A percentile compares a stretch with the other conserved stretches of the same genome.
Evolutionary conservation across 92 coral and sea anemone genomes (phyloP).

Genomic region (Parazoanthus atlanticus): DNA sequence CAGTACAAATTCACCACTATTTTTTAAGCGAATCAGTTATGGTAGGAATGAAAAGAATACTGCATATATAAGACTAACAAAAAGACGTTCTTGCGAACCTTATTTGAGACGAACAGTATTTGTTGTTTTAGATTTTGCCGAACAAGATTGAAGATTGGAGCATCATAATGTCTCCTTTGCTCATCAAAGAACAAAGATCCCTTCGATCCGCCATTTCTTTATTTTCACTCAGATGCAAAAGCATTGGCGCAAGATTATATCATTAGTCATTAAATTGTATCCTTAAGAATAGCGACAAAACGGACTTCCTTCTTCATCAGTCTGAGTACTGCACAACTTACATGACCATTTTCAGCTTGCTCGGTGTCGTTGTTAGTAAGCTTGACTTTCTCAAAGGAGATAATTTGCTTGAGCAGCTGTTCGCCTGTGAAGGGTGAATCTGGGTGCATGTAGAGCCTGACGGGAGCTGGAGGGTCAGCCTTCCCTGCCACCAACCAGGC

Average conservation of each 20-base stretch:
- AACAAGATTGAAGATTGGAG: background rate
- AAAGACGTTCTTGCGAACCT: background rate
- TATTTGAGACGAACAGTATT: too few relatives aligned
- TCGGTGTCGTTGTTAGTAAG: slow-evolving; percentile 84
- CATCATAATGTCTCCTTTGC: background rate
- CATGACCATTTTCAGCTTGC: slow-evolving; percentile 59
- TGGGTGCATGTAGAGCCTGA: slow-evolving; percentile 15
- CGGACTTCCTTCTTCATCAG: background rate
- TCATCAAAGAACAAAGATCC: background rate
- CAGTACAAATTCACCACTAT: background rate
- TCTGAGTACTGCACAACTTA: slow-evolving; percentile 17
- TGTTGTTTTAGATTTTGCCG: background rate
- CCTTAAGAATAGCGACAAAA: background rate
- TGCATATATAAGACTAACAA: background rate
- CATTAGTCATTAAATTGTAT: background rate
- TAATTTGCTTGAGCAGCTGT: slow-evolving; percentile 92
- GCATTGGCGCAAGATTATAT: background rate
- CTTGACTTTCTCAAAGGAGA: slow-evolving; percentile 98
- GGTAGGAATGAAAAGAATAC: background rate
- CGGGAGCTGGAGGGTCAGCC: slow-evolving; percentile 99
- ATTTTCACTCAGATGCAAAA: too few relatives aligned
- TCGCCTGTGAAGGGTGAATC: slow-evolving; percentile 82
- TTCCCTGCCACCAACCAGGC: slow-evolving; percentile 98
- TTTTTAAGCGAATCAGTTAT: background rate
- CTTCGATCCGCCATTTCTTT: background rate